Evolutionary conservation across 35 echinoderm and acorn worm species (phyloP).

Genomic region (Ophiothrix spiculata): DNA sequence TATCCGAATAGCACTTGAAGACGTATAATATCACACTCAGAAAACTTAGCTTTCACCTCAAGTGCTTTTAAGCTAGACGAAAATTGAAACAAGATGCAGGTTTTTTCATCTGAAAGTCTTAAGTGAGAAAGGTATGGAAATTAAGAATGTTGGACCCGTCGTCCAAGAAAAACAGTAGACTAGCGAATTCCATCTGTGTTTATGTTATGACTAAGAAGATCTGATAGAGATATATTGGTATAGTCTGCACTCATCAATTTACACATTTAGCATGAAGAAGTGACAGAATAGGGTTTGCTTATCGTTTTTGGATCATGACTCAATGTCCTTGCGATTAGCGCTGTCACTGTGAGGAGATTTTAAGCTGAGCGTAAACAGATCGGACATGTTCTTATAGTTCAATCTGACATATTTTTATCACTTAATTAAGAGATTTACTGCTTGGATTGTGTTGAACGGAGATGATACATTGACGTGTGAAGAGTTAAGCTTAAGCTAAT

Average conservation of each 20-base stretch:
- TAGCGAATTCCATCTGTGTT: background rate
- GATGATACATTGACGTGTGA: background rate
- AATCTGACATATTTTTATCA: background rate
- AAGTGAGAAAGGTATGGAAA: background rate
- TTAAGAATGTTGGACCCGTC: background rate
- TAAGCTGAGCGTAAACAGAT: background rate
- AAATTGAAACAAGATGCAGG: background rate
- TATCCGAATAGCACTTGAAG: background rate
- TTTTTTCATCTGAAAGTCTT: background rate
- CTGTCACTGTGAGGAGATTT: background rate
- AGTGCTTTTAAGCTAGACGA: background rate
- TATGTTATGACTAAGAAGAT: background rate
- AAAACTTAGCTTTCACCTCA: background rate
- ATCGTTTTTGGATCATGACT: background rate
- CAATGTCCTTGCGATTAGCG: background rate
- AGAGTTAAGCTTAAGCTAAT: background rate
- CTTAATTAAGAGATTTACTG: background rate
- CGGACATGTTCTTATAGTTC: background rate
- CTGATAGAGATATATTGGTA: background rate
- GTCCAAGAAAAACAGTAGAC: background rate
- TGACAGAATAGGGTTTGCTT: background rate
- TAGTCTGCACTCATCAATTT: background rate
- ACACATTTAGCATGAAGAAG: background rate
- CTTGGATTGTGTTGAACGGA: background rate
- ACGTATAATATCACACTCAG: background rate